phyloP scores from a whole-genome alignment of 2,888 invertebrate species.

The Chrysodeixis includens region DNA sequence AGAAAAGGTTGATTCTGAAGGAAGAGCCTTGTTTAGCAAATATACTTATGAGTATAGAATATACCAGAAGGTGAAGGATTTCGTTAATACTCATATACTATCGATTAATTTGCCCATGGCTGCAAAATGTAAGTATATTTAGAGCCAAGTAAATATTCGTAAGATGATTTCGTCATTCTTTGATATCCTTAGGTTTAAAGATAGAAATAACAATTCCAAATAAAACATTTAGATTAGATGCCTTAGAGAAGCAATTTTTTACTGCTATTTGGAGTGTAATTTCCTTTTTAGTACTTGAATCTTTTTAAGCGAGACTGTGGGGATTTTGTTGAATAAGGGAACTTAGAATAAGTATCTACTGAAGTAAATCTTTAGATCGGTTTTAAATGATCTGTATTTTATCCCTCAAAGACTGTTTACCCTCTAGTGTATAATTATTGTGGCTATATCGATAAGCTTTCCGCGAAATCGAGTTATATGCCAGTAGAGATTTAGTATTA shows the following conservation, averaged over 20 bases:
- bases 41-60: constrained; percentile 87
- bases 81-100: constrained; percentile 90
- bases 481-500: too few relatives aligned
- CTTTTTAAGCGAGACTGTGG: constrained; percentile 3
- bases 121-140: constrained; percentile 90
- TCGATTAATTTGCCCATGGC: constrained; percentile 92
- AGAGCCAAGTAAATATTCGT: too few relatives aligned
- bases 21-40: constrained; percentile 79
- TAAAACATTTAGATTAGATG: constrained; percentile 1
- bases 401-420: neutral
- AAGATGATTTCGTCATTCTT: neutral
- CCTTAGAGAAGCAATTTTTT: neutral
- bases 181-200: neutral
- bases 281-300: constrained; percentile 4
- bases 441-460: too few relatives aligned
- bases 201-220: neutral
- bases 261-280: neutral
- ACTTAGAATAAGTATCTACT: neutral
- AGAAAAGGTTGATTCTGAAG: constrained; percentile 59
- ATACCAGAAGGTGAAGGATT: constrained; percentile 89
- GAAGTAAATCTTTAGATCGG: neutral
- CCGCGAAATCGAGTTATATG: too few relatives aligned
- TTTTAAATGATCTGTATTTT: neutral
- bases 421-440: too few relatives aligned
- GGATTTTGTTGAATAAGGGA: neutral